Conservation (phyloP, 2,888 invertebrate species). For the Leistus spinibarbis region DNA sequence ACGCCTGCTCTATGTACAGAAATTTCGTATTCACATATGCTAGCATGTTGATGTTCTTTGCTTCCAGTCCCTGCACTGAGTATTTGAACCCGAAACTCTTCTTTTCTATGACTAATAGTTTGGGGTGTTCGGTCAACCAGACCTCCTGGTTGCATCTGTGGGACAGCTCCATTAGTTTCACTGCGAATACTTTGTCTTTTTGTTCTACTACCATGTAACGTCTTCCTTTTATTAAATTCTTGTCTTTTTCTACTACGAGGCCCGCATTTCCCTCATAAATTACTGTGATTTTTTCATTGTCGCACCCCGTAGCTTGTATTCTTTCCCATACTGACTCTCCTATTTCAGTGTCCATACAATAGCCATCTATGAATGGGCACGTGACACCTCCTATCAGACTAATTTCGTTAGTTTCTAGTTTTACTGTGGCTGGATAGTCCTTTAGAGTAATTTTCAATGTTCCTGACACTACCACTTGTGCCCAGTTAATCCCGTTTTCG, state of each 20-base stretch:
- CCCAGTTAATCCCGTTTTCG: conserved; percentile 27
- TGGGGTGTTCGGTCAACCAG: too few relatives aligned
- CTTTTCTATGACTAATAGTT: too few relatives aligned
- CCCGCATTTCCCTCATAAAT: conserved; percentile 34
- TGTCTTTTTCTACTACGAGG: background rate
- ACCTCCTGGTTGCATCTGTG: background rate
- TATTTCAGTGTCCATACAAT: conserved; percentile 38
- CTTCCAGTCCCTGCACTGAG: background rate
- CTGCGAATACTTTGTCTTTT: conserved; percentile 32
- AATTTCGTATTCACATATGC: conserved; percentile 27
- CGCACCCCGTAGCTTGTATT: background rate
- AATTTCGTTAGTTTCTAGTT: conserved; percentile 38
- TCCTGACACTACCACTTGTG: conserved; percentile 38
- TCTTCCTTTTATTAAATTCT: background rate
- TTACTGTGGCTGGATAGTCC: conserved; percentile 38
- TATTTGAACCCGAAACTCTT: too few relatives aligned
- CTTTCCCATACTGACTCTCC: conserved; percentile 36
- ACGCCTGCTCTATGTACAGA: conserved; percentile 26
- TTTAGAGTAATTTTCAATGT: conserved; percentile 28
- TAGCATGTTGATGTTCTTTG: background rate
- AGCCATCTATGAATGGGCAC: conserved; percentile 36
- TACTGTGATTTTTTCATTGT: background rate
- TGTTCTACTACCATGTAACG: conserved; percentile 35
- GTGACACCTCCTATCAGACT: conserved; percentile 32
- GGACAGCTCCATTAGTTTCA: conserved; percentile 10